Evolutionary conservation across 37 sponge, comb jelly and placozoan species (phyloP), one percentile per base, ranked within the genome.

Genomic region (Agelas oroides): DNA sequence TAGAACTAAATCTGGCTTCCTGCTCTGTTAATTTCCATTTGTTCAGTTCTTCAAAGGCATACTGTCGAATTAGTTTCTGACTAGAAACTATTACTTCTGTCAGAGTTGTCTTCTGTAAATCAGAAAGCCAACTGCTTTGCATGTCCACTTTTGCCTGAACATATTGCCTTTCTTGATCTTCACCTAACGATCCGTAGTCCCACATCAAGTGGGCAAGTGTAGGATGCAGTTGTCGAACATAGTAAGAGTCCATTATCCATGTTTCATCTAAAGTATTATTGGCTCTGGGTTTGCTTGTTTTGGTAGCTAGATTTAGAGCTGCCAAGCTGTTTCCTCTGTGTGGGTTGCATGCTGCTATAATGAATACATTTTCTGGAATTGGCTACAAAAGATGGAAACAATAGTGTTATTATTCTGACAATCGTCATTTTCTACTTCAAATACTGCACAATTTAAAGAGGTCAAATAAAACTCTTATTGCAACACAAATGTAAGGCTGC

Each of bases 301-400:
- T 28, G 34, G 34, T 67, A 19, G 19, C 33, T 3, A 2, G 1
- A 2, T 14, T 30, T 30, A 56, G 36, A 53, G 38, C 76, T 23
- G 77, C 85, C 19, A 83, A 28, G 65, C 88, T 87, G 76, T 87
- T 81, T 12, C 92, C 76, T 40, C 92, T 79, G 78, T 94, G 94
- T 28, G 94, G 94, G 65, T 94, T 94, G 31, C 91, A 90, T 18
- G 94, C 94, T 32, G 86, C 94, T 58, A 90, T 76, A 1, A 94
- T 61, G 53, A 94, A 94, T 12, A 94, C 32, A 83, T 90, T 90
- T 0, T n/a, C 24, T 46, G 94, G 94, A 25, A 94, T 61, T 18
- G 70, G 73, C 84, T 90, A 54, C 27, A 65, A 36, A 28, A 17
- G 3, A 37, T 24, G n/a, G 24, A 8, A 46, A 12, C 3, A 46